These are phyloP conservation scores for Drosophila falleni DNA, from an alignment of 2,888 invertebrate species.

Conservation along the genomic window DNA sequence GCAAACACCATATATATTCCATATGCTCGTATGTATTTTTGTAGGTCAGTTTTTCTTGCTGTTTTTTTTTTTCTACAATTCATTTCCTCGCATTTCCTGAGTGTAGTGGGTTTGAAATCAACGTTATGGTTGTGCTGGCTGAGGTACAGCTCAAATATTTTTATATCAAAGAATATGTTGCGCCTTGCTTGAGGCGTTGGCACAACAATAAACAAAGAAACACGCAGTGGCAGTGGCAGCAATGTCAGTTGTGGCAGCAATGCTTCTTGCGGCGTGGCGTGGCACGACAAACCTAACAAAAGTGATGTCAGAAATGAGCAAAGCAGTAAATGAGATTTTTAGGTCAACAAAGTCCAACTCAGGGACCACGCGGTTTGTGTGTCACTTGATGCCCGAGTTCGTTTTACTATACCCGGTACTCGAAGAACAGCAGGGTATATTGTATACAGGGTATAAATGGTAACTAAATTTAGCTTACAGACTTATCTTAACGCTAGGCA, in stretches of 20 bases:
- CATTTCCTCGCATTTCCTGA: slow-evolving; percentile 69
- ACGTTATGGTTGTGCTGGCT: slow-evolving; percentile 13
- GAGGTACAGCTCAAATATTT: slow-evolving; percentile 32
- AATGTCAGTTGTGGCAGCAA: slow-evolving; percentile 6
- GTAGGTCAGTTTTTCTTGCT: slow-evolving; percentile 52
- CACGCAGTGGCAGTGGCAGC: slow-evolving; percentile 2
- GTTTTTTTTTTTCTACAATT: slow-evolving; percentile 40
- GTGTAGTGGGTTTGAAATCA: slow-evolving; percentile 28
- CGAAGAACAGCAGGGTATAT: background rate
- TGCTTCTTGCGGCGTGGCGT: background rate
- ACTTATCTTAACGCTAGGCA: background rate
- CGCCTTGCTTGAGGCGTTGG: slow-evolving; percentile 41
- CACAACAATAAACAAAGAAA: slow-evolving; percentile 41
- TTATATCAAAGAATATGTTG: slow-evolving; percentile 43
- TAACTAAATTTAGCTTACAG: background rate
- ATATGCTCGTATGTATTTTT: slow-evolving; percentile 8
- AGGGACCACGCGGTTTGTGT: slow-evolving; percentile 58
- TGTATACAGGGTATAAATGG: background rate
- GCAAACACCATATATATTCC: slow-evolving; percentile 6
- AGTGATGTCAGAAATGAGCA: slow-evolving; percentile 76
- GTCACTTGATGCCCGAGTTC: slow-evolving; percentile 61
- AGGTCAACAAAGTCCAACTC: slow-evolving; percentile 77
- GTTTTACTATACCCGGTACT: background rate
- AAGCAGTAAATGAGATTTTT: slow-evolving; percentile 75
- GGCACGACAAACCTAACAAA: slow-evolving; percentile 64